These are phyloP conservation scores for Troides aeacus DNA, from an alignment of 2,888 invertebrate genomes.

Conservation along the genomic window DNA sequence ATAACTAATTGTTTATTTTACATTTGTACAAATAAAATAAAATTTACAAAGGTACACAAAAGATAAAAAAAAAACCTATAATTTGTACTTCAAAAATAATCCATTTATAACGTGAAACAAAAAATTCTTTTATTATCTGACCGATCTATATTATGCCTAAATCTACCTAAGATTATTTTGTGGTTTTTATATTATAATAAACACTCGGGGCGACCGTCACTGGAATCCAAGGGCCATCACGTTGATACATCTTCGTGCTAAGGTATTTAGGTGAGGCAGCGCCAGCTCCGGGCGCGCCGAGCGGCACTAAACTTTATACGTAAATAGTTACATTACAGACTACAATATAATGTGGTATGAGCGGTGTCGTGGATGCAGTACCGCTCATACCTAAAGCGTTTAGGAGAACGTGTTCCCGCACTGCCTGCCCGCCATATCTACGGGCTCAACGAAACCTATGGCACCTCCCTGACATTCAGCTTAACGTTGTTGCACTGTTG, in stretches of 20 bases:
- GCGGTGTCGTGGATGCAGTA: conserved; percentile 77
- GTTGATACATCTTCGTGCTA: not conserved
- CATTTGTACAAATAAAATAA: conserved; percentile 73
- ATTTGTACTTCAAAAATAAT: conserved; percentile 75
- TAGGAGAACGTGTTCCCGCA: conserved; percentile 69
- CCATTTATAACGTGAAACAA: conserved; percentile 58
- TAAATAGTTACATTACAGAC: conserved; percentile 75
- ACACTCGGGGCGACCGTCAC: conserved; percentile 48
- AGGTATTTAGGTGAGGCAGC: conserved; percentile 25
- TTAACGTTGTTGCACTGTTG: not conserved
- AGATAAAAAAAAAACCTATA: conserved; percentile 53
- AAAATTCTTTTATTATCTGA: conserved; percentile 55
- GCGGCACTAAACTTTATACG: conserved; percentile 63
- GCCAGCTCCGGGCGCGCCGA: conserved; percentile 45
- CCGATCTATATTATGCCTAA: conserved; percentile 66
- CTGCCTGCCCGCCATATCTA: conserved; percentile 52
- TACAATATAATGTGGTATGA: conserved; percentile 79
- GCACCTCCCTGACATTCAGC: conserved; percentile 19
- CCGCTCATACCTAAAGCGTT: conserved; percentile 80
- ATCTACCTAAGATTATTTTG: conserved; percentile 75
- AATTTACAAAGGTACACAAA: conserved; percentile 67
- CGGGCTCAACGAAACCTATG: conserved; percentile 26
- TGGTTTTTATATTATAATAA: conserved; percentile 62
- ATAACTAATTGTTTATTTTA: conserved; percentile 71
- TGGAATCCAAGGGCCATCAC: conserved; percentile 4